Percentiles rank a stretch among this genome's conserved stretches.
These are phyloP conservation scores for Myiagra hebetior DNA, from an alignment of 2,113 vertebrate genomes.

Conservation along the genomic window DNA sequence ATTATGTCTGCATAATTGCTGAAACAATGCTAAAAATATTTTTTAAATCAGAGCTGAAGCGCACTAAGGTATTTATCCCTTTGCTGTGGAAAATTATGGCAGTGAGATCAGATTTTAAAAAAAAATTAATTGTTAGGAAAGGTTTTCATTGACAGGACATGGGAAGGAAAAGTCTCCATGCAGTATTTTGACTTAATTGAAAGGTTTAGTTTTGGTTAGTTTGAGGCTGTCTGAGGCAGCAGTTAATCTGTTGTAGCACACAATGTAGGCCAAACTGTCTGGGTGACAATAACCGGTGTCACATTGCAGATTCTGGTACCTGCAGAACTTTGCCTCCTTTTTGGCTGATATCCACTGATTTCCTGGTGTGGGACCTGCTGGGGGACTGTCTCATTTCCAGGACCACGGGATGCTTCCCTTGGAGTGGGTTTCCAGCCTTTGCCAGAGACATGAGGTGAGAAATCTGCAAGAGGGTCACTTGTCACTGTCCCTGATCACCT, in stretches of 20 bases:
- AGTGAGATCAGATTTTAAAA: not conserved
- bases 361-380: not conserved
- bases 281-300: not conserved
- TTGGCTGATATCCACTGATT: not conserved
- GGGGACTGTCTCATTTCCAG: not conserved
- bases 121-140: not conserved
- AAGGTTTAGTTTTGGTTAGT: not conserved
- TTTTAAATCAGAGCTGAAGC: not conserved
- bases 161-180: not conserved
- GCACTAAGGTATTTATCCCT: not conserved
- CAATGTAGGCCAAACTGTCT: not conserved
- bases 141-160: not conserved
- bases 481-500: too few relatives aligned
- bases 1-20: not conserved
- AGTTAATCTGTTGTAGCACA: not conserved
- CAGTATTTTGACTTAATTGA: not conserved
- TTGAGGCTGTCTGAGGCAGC: not conserved
- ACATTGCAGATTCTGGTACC: not conserved
- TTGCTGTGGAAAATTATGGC: not conserved
- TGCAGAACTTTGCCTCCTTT: not conserved
- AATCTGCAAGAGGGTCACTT: not conserved
- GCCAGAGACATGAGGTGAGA: fast-evolving
- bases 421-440: not conserved
- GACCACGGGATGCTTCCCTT: not conserved
- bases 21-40: not conserved